A percentile compares a stretch with the other conserved stretches of the same genome.
Conservation (phyloP, 1,140 invertebrate genomes). For the Neodiprion fabricii region DNA sequence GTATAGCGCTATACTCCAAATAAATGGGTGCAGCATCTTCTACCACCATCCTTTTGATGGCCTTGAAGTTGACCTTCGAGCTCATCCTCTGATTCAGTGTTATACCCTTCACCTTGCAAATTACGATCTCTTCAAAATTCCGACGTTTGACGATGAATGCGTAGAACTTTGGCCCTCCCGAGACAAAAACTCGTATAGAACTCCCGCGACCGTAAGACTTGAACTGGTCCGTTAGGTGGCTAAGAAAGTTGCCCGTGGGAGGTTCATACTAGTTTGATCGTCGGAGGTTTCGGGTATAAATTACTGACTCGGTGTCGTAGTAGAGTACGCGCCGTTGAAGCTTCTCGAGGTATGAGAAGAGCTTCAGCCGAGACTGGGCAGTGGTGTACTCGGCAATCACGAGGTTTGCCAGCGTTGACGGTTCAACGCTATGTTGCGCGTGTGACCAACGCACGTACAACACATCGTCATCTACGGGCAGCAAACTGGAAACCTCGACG, state of each 20-base stretch:
- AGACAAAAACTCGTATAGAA: slow-evolving; percentile 19
- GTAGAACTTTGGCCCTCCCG: slow-evolving; percentile 10
- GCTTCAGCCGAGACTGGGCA: slow-evolving; percentile 38
- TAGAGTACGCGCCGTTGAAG: slow-evolving; percentile 39
- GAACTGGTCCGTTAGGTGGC: slow-evolving; percentile 22
- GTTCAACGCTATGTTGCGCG: no score
- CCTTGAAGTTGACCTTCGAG: no score
- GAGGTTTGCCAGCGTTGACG: no score
- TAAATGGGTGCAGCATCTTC: no score
- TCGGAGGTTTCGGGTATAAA: slow-evolving; percentile 18
- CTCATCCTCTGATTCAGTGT: no score
- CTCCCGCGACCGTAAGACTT: slow-evolving; percentile 17
- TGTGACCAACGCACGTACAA: slow-evolving; percentile 27
- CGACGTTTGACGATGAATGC: no score
- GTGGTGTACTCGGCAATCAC: slow-evolving; percentile 42
- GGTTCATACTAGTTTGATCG: not conserved
- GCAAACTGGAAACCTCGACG: slow-evolving; percentile 23
- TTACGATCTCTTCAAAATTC: no score
- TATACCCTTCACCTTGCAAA: no score
- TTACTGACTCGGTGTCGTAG: slow-evolving; percentile 43
- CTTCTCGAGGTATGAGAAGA: slow-evolving; percentile 38
- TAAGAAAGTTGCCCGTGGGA: slow-evolving; percentile 14
- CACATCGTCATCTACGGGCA: slow-evolving; percentile 25
- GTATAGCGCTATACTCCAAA: no score
- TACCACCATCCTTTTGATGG: no score